phyloP scores from a whole-genome alignment of 2,888 invertebrate species.

The Tyria jacobaeae region DNA sequence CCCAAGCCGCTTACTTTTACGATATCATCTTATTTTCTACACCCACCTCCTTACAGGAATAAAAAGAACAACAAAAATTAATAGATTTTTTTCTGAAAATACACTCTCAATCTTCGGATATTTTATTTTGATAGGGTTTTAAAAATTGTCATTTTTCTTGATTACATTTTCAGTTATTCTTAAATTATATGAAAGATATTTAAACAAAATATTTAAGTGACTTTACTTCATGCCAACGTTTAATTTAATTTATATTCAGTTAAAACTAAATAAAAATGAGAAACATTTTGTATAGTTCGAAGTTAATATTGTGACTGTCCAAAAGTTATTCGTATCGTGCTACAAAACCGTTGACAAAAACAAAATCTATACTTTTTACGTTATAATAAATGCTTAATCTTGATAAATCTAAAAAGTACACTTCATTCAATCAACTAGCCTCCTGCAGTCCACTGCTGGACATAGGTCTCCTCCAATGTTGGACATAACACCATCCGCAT shows the following conservation, averaged over 20 bases:
- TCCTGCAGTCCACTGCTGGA: too few relatives aligned
- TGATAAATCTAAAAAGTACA: too few relatives aligned
- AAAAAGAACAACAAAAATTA: conserved; percentile 33
- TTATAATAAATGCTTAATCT: background rate
- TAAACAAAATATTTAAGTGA: conserved; percentile 14
- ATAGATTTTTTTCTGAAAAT: conserved; percentile 18
- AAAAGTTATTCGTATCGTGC: background rate
- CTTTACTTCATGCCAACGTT: conserved; percentile 10
- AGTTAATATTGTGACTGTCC: too few relatives aligned
- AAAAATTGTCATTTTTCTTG: too few relatives aligned
- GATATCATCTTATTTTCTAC: conserved; percentile 46
- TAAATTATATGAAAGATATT: conserved; percentile 11
- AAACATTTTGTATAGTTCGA: conserved; percentile 7
- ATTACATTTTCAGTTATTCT: too few relatives aligned
- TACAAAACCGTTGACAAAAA: background rate
- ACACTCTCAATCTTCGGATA: conserved; percentile 8
- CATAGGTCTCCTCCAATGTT: too few relatives aligned
- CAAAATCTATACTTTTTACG: too few relatives aligned
- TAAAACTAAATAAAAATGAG: conserved; percentile 11
- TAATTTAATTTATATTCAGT: conserved; percentile 12
- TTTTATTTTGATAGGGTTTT: conserved; percentile 9
- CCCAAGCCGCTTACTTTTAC: conserved; percentile 33
- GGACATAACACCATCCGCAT: too few relatives aligned
- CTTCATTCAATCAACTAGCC: too few relatives aligned
- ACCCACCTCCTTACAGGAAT: conserved; percentile 18